Percentiles rank a stretch among this genome's conserved stretches.
phyloP scores from a whole-genome alignment of 2,888 invertebrate genomes.

The Adelognathus sp. region DNA sequence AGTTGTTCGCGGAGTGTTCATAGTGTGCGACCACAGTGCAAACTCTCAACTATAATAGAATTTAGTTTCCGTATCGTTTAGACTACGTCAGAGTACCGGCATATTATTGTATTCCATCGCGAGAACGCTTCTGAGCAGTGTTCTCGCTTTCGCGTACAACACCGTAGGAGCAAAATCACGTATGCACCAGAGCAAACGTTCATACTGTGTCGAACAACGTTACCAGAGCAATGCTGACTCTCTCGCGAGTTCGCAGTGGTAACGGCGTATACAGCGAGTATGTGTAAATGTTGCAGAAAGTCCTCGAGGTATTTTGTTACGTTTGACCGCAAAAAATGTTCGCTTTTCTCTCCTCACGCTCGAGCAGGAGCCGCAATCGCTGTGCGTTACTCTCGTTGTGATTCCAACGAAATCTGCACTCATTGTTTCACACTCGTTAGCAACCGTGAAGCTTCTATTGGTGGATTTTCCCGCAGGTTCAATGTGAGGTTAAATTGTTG shows the following conservation, averaged over 20 bases:
- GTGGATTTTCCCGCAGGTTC: not conserved
- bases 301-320: constrained; percentile 46
- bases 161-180: constrained; percentile 18
- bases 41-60: constrained; percentile 33
- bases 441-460: constrained; percentile 9
- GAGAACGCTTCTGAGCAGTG: not conserved
- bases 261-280: constrained; percentile 4
- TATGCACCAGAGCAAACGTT: constrained; percentile 16
- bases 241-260: not conserved
- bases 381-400: no score
- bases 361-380: constrained; percentile 30
- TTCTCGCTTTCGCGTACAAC: not conserved
- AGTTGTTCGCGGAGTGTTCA: not conserved
- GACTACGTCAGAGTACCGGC: not conserved
- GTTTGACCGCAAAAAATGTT: constrained; percentile 50
- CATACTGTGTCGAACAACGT: constrained; percentile 27
- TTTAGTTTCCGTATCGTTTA: constrained; percentile 20
- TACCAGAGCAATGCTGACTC: constrained; percentile 25
- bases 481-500: not conserved
- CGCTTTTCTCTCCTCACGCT: constrained; percentile 34
- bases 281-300: constrained; percentile 7
- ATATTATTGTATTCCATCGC: constrained; percentile 8
- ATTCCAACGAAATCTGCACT: no score
- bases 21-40: constrained; percentile 19
- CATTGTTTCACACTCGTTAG: constrained; percentile 24